Conservation (phyloP, 1,140 invertebrate species). For the Cotesia chilonis region DNA sequence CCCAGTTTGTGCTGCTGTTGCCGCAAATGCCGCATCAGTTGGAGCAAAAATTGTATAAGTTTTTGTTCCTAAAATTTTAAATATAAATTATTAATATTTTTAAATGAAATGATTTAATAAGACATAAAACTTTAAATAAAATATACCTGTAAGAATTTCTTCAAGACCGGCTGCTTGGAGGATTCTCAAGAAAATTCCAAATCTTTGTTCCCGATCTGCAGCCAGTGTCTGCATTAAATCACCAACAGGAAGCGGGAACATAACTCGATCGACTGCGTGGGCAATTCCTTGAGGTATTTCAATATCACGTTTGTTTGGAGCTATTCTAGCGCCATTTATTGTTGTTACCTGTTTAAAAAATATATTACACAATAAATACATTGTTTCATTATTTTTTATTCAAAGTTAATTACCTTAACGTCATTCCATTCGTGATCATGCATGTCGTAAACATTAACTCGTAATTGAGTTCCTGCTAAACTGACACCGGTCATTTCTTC, state of each 20-base stretch:
- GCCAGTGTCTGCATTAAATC: slow-evolving; percentile 83
- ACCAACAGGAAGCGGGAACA: slow-evolving; percentile 86
- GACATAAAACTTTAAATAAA: too few species aligned
- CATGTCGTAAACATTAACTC: slow-evolving; percentile 85
- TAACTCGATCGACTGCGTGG: slow-evolving; percentile 85
- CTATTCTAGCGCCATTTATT: slow-evolving; percentile 82
- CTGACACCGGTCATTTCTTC: slow-evolving; percentile 90
- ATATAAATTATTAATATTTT: background rate
- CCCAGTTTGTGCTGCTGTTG: slow-evolving; percentile 51
- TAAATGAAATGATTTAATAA: background rate
- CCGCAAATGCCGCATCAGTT: slow-evolving; percentile 79
- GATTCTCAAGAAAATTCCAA: slow-evolving; percentile 80
- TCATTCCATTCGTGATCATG: slow-evolving; percentile 88
- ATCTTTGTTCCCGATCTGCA: slow-evolving; percentile 80
- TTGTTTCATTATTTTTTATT: background rate
- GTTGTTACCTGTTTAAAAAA: slow-evolving; percentile 73
- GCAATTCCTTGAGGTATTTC: slow-evolving; percentile 85
- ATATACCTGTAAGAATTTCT: slow-evolving; percentile 75
- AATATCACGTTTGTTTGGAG: slow-evolving; percentile 82
- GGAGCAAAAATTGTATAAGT: slow-evolving; percentile 88
- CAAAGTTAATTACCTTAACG: slow-evolving; percentile 68
- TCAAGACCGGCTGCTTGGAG: slow-evolving; percentile 78
- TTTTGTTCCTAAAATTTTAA: slow-evolving; percentile 70
- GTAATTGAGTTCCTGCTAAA: slow-evolving; percentile 81
- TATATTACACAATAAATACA: background rate